Evolutionary conservation across 2,888 invertebrate species (phyloP).

Genomic region (Augochlorella aurata): DNA sequence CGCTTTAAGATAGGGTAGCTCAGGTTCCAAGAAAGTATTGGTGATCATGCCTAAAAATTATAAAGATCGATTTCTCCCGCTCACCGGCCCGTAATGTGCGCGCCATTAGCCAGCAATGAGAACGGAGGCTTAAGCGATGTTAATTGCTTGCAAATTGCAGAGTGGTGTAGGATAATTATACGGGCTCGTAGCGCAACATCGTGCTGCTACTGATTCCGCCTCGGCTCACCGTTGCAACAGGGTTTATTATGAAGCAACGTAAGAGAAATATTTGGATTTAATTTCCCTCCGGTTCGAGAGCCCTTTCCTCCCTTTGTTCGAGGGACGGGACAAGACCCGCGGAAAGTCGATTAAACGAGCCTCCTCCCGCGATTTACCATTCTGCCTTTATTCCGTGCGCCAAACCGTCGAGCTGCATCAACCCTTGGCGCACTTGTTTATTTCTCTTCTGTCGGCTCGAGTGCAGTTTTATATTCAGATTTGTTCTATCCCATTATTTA

Average conservation of each 20-base stretch:
- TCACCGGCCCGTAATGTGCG: background rate
- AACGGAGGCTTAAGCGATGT: constrained; percentile 19
- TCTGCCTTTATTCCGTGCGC: background rate
- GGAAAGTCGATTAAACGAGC: background rate
- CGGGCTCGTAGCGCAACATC: constrained; percentile 14
- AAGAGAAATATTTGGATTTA: constrained; percentile 33
- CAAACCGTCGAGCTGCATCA: background rate
- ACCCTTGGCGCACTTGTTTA: background rate
- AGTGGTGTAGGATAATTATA: constrained; percentile 31
- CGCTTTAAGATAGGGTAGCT: too few species aligned
- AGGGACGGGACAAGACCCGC: background rate
- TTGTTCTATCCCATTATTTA: background rate
- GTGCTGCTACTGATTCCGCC: constrained; percentile 17
- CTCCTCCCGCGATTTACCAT: background rate
- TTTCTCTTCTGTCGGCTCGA: background rate
- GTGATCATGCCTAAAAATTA: too few species aligned
- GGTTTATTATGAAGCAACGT: constrained; percentile 9
- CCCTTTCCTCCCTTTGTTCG: background rate
- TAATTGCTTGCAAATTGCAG: constrained; percentile 43
- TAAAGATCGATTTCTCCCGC: too few species aligned
- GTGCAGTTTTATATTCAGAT: background rate
- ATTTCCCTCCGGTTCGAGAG: background rate
- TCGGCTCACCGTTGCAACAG: constrained; percentile 3
- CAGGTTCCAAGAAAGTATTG: too few species aligned
- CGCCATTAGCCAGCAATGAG: background rate